These are phyloP conservation scores for Cichlasoma orientale DNA, from an alignment of 2,797 vertebrate genomes.

Conservation along the genomic window DNA sequence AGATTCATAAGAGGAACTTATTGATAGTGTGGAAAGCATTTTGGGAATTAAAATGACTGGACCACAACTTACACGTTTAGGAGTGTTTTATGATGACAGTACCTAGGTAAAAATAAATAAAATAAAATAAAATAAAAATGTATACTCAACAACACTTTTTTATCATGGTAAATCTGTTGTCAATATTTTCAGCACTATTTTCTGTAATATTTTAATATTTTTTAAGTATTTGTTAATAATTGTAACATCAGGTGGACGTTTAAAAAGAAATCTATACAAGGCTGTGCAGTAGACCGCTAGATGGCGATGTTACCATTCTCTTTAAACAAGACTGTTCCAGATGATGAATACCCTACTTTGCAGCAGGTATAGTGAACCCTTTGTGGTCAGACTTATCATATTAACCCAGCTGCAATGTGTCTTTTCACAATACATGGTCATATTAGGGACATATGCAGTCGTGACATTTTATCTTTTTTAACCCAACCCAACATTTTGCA, in stretches of 20 bases:
- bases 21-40: slow-evolving; percentile 81
- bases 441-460: not conserved
- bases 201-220: not conserved
- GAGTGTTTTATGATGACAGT: slow-evolving; percentile 88
- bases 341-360: not conserved
- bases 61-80: slow-evolving; percentile 84
- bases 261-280: not conserved
- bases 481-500: not conserved
- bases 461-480: not conserved
- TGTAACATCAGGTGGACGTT: not conserved
- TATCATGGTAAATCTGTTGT: not conserved
- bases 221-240: not conserved
- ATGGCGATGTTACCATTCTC: slow-evolving; percentile 54
- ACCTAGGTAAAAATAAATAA: slow-evolving; percentile 67
- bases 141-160: not conserved
- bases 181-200: not conserved
- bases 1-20: slow-evolving; percentile 89
- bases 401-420: not conserved
- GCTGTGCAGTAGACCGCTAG: slow-evolving; percentile 46
- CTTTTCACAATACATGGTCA: not conserved
- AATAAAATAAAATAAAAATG: not conserved
- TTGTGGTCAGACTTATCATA: not conserved
- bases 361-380: not conserved
- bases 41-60: slow-evolving; percentile 87
- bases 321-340: not conserved